phyloP scores from a whole-genome alignment of 2,888 invertebrate species.

The Furcula furcula region DNA sequence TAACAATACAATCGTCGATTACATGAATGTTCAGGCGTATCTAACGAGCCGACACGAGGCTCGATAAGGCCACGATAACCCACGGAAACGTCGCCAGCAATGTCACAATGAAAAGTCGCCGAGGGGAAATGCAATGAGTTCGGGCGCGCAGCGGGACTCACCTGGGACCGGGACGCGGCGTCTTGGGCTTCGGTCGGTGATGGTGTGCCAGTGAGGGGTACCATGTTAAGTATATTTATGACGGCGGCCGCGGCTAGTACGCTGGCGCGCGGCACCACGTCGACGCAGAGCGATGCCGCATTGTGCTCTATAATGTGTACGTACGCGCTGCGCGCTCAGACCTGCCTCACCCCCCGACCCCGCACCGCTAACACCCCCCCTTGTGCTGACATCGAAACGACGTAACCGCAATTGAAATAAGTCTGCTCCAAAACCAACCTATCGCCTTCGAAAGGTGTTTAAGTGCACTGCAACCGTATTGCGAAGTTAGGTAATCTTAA shows the following conservation, averaged over 20 bases:
- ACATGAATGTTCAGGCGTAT: constrained; percentile 4
- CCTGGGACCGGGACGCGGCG: constrained; percentile 40
- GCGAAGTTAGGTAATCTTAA: constrained; percentile 14
- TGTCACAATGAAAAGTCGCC: constrained; percentile 19
- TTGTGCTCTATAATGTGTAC: constrained; percentile 65
- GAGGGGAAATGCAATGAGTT: constrained; percentile 10
- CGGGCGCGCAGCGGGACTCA: constrained; percentile 60
- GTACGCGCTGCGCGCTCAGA: constrained; percentile 48
- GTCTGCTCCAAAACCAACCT: constrained; percentile 20
- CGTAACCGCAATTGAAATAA: constrained; percentile 30
- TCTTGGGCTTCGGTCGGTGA: constrained; percentile 33
- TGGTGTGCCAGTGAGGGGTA: constrained; percentile 40
- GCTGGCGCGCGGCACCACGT: constrained; percentile 61
- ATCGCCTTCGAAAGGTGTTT: constrained; percentile 16
- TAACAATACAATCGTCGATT: too few relatives aligned
- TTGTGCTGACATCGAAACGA: constrained; percentile 24
- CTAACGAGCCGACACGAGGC: constrained; percentile 19
- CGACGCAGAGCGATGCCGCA: constrained; percentile 72
- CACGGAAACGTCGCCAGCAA: constrained; percentile 45
- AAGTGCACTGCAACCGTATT: constrained; percentile 32
- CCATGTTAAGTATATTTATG: constrained; percentile 58
- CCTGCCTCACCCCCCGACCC: constrained; percentile 32
- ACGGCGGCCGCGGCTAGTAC: constrained; percentile 47
- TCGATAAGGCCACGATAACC: constrained; percentile 44
- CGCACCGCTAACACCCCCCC: constrained; percentile 24